Evolutionary conservation across 2,113 vertebrate species (phyloP).

Genomic region (Pantherophis guttatus): DNA sequence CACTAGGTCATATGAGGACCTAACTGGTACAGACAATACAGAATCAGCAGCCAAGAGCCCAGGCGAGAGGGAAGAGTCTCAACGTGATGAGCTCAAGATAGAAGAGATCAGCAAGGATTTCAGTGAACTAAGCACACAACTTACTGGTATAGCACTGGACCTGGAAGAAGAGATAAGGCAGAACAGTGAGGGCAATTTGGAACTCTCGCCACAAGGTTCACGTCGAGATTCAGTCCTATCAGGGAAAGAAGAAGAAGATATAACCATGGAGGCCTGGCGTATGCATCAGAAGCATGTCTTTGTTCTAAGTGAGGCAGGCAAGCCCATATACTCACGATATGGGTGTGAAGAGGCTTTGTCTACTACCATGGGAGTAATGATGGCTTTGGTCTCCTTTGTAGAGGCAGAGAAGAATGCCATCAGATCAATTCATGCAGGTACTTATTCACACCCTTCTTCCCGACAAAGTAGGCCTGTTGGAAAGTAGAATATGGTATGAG

Average conservation of each 20-base stretch:
- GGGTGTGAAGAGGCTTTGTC: slow-evolving; percentile 95
- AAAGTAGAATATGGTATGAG: neutral
- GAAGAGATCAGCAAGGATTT: slow-evolving; percentile 78
- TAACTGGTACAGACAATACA: slow-evolving; percentile 75
- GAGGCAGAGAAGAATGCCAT: slow-evolving; percentile 92
- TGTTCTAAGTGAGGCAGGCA: slow-evolving; percentile 93
- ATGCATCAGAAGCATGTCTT: slow-evolving; percentile 92
- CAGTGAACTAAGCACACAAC: slow-evolving; percentile 73
- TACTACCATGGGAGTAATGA: slow-evolving; percentile 97
- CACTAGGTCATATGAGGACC: slow-evolving; percentile 89
- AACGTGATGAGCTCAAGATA: slow-evolving; percentile 56
- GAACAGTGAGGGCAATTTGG: slow-evolving; percentile 65
- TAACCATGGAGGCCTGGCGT: slow-evolving; percentile 85
- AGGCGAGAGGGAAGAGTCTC: slow-evolving; percentile 48
- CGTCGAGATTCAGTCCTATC: slow-evolving; percentile 50
- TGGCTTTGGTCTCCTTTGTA: slow-evolving; percentile 92
- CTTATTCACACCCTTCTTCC: neutral
- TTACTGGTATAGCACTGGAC: slow-evolving; percentile 71
- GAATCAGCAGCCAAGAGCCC: slow-evolving; percentile 5
- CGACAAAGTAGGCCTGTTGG: neutral
- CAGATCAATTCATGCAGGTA: slow-evolving; percentile 95
- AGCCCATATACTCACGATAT: slow-evolving; percentile 94
- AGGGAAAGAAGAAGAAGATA: slow-evolving; percentile 77
- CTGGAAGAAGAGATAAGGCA: slow-evolving; percentile 74
- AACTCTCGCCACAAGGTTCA: slow-evolving; percentile 2